These are phyloP conservation scores for Deroptyus accipitrinus DNA, from an alignment of 2,113 vertebrate genomes.

Conservation along the genomic window DNA sequence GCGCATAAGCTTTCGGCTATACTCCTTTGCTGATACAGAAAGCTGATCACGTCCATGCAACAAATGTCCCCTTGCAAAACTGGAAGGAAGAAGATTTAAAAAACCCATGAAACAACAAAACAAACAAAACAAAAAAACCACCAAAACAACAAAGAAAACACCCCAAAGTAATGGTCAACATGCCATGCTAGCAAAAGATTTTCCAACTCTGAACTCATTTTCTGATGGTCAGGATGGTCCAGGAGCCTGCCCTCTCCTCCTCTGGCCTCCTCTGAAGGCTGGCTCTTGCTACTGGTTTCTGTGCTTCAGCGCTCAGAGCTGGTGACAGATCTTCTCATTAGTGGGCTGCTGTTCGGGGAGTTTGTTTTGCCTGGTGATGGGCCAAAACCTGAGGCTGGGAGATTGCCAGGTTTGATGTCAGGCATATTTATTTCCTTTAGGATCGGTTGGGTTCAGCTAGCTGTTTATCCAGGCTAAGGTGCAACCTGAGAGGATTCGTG, in stretches of 20 bases:
- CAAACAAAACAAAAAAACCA: not conserved
- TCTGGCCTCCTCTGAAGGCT: not conserved
- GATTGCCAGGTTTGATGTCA: slow-evolving; percentile 20
- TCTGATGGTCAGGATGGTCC: not conserved
- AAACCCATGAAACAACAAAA: not conserved
- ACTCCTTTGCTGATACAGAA: not conserved
- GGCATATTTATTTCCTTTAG: slow-evolving; percentile 41
- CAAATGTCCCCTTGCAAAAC: not conserved
- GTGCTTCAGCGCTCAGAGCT: not conserved
- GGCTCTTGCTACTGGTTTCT: not conserved
- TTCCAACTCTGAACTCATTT: not conserved
- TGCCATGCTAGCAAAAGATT: not conserved
- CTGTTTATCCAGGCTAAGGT: slow-evolving; percentile 12
- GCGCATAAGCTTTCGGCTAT: not conserved
- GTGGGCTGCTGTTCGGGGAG: not conserved
- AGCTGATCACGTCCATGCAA: not conserved
- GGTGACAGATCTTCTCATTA: slow-evolving; percentile 16
- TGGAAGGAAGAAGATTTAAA: not conserved
- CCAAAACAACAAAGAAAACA: not conserved
- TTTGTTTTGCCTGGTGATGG: slow-evolving; percentile 40
- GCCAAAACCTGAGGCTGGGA: slow-evolving; percentile 41
- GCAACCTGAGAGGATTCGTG: slow-evolving; percentile 17
- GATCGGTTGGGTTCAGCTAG: not conserved
- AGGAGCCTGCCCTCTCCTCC: not conserved
- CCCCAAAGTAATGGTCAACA: not conserved